A percentile compares a stretch with the other conserved stretches of the same genome.
phyloP scores from a whole-genome alignment of 1,140 invertebrate species.

The Bombyx mandarina region DNA sequence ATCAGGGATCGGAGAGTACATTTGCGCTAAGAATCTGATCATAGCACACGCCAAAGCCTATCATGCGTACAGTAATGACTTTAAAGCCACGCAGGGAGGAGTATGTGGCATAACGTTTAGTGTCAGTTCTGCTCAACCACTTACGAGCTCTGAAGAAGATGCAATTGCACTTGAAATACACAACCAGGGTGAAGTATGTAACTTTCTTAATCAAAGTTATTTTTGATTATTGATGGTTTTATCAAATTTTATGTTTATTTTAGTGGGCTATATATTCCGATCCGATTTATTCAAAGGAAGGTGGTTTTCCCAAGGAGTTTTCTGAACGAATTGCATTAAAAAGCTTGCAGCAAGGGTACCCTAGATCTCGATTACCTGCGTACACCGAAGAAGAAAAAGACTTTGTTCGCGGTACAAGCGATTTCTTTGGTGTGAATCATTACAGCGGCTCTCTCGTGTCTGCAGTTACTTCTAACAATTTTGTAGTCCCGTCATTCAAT shows the following conservation, averaged over 20 bases:
- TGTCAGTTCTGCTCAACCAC: constrained; percentile 64
- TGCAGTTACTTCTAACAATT: constrained; percentile 1
- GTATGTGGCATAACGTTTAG: constrained; percentile 8
- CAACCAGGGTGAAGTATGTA: constrained; percentile 40
- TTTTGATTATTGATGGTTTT: not conserved
- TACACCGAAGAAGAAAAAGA: constrained; percentile 66
- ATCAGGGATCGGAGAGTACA: constrained; percentile 48
- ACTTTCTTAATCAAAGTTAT: not conserved
- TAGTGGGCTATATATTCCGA: constrained; percentile 16
- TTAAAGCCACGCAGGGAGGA: constrained; percentile 36
- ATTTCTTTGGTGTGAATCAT: constrained; percentile 15
- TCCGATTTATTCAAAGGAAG: constrained; percentile 31
- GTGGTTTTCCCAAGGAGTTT: constrained; percentile 73
- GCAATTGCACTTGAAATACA: constrained; percentile 55
- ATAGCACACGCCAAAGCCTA: constrained; percentile 71
- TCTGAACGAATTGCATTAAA: constrained; percentile 54
- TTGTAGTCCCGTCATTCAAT: constrained; percentile 6
- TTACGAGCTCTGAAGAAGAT: constrained; percentile 53
- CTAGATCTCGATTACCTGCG: constrained; percentile 54
- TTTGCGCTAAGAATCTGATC: constrained; percentile 63
- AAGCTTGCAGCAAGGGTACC: constrained; percentile 55
- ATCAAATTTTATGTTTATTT: constrained; percentile 5
- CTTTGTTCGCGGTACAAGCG: constrained; percentile 14
- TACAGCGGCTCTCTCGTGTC: constrained; percentile 5
- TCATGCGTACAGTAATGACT: constrained; percentile 32